Percentiles rank a stretch among this genome's conserved stretches.
Conservation (phyloP, 37 sponge, comb jelly and placozoan genomes). For the Beroe forskalii region DNA sequence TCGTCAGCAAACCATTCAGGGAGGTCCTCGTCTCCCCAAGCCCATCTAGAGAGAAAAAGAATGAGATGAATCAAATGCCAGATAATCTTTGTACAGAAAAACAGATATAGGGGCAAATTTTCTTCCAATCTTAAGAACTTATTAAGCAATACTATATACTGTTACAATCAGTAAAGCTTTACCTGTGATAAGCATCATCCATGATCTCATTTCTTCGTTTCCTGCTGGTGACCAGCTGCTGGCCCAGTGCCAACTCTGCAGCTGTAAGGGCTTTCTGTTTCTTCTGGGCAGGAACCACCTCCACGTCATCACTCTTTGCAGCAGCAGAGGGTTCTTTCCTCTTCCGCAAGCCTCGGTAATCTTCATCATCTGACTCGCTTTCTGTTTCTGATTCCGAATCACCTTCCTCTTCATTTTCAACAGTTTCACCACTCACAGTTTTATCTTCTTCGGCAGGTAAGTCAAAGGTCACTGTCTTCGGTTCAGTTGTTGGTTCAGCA, state of each 20-base stretch:
- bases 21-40: constrained; percentile 76
- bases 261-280: constrained; percentile 64
- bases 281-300: constrained; percentile 62
- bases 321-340: constrained; percentile 2
- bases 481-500: not conserved
- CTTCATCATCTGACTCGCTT: constrained; percentile 56
- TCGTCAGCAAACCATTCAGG: constrained; percentile 96
- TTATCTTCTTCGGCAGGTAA: constrained; percentile 34
- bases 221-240: constrained; percentile 79
- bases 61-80: too few species aligned
- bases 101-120: too few species aligned
- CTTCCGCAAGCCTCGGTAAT: constrained; percentile 16
- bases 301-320: not conserved
- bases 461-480: constrained; percentile 18
- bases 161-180: too few species aligned
- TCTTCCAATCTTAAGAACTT: too few species aligned
- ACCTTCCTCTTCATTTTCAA: constrained; percentile 21
- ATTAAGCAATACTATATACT: too few species aligned
- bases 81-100: too few species aligned
- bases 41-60: constrained; percentile 73
- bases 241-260: constrained; percentile 86
- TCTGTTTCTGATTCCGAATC: not conserved
- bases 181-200: constrained; percentile 81
- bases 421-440: constrained; percentile 55
- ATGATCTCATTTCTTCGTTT: constrained; percentile 82